These are phyloP conservation scores for Netelia virgata DNA, from an alignment of 2,888 invertebrate genomes.

Conservation along the genomic window DNA sequence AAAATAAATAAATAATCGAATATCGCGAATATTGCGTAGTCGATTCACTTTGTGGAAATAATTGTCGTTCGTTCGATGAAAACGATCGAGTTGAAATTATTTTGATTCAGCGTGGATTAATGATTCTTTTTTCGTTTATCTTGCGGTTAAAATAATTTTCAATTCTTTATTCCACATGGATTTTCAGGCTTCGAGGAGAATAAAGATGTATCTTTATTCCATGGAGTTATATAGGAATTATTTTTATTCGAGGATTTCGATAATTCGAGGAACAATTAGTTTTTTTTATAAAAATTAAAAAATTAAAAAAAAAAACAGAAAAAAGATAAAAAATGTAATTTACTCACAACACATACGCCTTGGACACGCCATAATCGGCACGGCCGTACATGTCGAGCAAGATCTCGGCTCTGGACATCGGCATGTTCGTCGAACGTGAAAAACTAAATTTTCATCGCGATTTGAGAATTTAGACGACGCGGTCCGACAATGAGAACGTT, in stretches of 20 bases:
- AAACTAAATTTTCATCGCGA: too few relatives aligned
- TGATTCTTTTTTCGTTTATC: not conserved
- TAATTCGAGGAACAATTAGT: not conserved
- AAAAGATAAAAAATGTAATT: not conserved
- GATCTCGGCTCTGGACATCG: slow-evolving; percentile 74
- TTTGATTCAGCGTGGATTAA: too few relatives aligned
- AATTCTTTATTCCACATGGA: not conserved
- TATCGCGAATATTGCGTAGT: too few relatives aligned
- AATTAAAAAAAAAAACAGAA: not conserved
- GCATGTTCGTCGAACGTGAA: slow-evolving; percentile 69
- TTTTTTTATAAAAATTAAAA: not conserved
- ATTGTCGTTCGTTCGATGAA: too few relatives aligned
- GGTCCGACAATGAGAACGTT: slow-evolving; percentile 48
- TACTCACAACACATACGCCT: slow-evolving; percentile 78
- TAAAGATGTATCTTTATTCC: too few relatives aligned
- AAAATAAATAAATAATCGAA: not conserved
- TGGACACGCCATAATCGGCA: slow-evolving; percentile 74
- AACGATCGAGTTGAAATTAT: too few relatives aligned
- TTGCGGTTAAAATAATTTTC: not conserved
- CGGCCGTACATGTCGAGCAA: slow-evolving; percentile 78
- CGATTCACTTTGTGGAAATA: too few relatives aligned
- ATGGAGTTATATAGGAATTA: too few relatives aligned
- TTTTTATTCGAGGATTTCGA: too few relatives aligned
- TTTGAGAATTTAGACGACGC: too few relatives aligned
- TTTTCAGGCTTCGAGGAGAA: not conserved